Base-by-base conservation (phyloP, 2,113 vertebrate species). In the Oncorhynchus mykiss region DNA sequence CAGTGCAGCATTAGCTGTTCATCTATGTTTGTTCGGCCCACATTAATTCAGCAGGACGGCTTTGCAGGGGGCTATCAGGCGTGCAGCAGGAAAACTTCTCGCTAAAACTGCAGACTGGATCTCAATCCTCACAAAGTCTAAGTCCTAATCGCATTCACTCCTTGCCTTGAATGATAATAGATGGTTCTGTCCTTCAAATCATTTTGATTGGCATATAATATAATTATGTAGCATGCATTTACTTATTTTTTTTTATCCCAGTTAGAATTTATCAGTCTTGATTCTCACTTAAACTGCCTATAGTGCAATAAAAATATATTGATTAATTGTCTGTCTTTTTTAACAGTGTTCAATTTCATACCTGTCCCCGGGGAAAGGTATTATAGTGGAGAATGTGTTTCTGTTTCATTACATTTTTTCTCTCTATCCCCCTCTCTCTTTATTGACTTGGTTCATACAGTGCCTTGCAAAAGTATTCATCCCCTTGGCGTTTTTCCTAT, bases 321-420 rank as follows among this genome's bases (percentile, higher is more conserved):
- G 78, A 85, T 85, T 89, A 87, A 91, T 85, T 85, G 78, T 80
- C 82, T 39, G 75, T 64, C 76, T 86, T 84, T 89, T 74, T 86
- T 88, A 90, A 87, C 79, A n/a, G 1, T 66, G 76, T 81, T 88
- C 79, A 80, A 80, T 86, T 88, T 90, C 82, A 80, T 69, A 81
- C 78, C 81, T 75, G 78, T 87, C 86, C 79, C 87, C 48, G 0
- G 86, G 82, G 73, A 70, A 62, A 72, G 81, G 81, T 11, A 45
- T 45, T 45, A 45, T 45, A 78, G 48, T 73, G 48, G 65, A 24
- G 0, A n/a, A n/a, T 18, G 11, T 70, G 72, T 85, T 86, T 88
- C 81, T 62, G 82, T 84, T 87, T 86, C 82, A 82, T 86, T 83
- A 81, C 7, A 6, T 68, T 70, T 77, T 51, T 70, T 25, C 3